Conservation (phyloP, 1,140 invertebrate genomes). For the Ephestia elutella region DNA sequence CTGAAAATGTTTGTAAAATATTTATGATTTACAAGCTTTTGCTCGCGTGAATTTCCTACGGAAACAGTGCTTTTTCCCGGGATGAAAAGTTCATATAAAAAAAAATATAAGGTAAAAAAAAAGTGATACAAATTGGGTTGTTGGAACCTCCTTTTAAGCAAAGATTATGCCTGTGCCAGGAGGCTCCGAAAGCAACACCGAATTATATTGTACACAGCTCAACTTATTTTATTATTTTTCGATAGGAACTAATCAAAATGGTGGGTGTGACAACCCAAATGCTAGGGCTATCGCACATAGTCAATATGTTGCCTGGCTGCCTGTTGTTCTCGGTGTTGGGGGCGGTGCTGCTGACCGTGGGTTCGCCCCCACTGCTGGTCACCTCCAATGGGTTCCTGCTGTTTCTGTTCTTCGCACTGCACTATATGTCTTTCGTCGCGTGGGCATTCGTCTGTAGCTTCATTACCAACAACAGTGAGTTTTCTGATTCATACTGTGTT, state of each 20-base stretch:
- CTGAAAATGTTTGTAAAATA: too few species aligned
- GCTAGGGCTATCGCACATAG: slow-evolving; percentile 35
- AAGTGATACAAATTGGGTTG: too few species aligned
- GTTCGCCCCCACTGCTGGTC: slow-evolving; percentile 22
- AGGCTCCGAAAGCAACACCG: too few species aligned
- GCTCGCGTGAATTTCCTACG: too few species aligned
- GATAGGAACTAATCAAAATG: slow-evolving; percentile 60
- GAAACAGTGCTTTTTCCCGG: too few species aligned
- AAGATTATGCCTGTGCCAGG: too few species aligned
- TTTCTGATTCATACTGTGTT: too few species aligned
- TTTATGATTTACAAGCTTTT: too few species aligned
- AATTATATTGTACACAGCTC: too few species aligned
- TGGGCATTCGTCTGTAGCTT: slow-evolving; percentile 41
- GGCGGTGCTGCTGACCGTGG: slow-evolving; percentile 27
- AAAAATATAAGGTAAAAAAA: too few species aligned
- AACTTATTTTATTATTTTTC: slow-evolving; percentile 5
- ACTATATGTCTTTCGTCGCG: slow-evolving; percentile 36
- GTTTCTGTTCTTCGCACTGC: slow-evolving; percentile 32
- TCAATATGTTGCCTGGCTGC: slow-evolving; percentile 35
- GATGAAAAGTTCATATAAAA: too few species aligned
- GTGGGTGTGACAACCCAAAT: slow-evolving; percentile 37
- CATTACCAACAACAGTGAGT: slow-evolving; percentile 43
- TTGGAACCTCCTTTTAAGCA: too few species aligned
- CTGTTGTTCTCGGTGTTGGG: slow-evolving; percentile 33
- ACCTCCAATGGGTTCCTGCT: slow-evolving; percentile 30